These are phyloP conservation scores for Noturus placidus DNA, from an alignment of 2,113 vertebrate genomes.

Conservation along the genomic window DNA sequence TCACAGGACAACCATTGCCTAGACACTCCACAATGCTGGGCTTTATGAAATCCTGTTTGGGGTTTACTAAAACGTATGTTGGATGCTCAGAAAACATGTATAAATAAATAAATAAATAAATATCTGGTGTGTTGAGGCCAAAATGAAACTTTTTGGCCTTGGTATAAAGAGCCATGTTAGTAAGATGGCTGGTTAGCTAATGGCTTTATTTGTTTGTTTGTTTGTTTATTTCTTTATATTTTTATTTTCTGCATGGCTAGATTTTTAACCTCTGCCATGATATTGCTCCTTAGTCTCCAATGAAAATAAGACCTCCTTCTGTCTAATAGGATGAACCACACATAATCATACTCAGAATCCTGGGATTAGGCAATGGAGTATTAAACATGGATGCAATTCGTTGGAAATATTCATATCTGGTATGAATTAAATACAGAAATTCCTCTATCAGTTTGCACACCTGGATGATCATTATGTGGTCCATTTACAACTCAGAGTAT, in stretches of 20 bases:
- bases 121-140: not conserved
- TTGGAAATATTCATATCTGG: not conserved
- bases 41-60: not conserved
- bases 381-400: conserved; percentile 28
- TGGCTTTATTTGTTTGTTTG: not conserved
- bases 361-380: conserved; percentile 32
- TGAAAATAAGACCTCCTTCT: not conserved
- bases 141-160: too few relatives aligned
- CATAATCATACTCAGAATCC: conserved; percentile 14
- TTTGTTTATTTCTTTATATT: not conserved
- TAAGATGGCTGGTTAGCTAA: not conserved
- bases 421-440: conserved; percentile 45
- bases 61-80: not conserved
- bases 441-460: not conserved
- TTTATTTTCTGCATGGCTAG: too few relatives aligned
- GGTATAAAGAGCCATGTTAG: not conserved
- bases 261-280: too few relatives aligned
- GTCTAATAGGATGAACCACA: conserved; percentile 26
- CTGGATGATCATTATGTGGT: conserved; percentile 33
- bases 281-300: not conserved
- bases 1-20: too few relatives aligned
- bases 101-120: not conserved
- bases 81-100: not conserved
- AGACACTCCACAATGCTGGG: too few relatives aligned
- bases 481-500: conserved; percentile 26